These are phyloP conservation scores for Paramacrobiotus metropolitanus DNA, from an alignment of 1,140 invertebrate genomes.

Conservation along the genomic window DNA sequence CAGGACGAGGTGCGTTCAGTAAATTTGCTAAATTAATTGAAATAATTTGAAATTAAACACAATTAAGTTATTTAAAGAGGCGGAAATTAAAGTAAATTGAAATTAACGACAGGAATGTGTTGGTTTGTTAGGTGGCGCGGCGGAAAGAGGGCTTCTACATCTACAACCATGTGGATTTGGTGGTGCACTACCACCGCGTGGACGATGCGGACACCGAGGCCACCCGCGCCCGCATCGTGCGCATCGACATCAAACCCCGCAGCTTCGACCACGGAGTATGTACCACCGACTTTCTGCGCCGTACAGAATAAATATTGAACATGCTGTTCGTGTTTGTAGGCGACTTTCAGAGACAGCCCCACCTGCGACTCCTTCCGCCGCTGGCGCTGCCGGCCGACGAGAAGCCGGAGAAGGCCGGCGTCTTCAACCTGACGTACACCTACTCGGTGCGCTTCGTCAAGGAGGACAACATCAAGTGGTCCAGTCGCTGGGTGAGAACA, in stretches of 20 bases:
- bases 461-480: background rate
- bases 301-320: constrained; percentile 6
- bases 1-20: background rate
- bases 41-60: no score
- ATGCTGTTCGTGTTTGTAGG: constrained; percentile 6
- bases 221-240: constrained; percentile 65
- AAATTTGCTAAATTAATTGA: no score
- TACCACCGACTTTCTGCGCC: constrained; percentile 8
- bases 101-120: no score
- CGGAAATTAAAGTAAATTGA: no score
- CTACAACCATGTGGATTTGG: constrained; percentile 87
- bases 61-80: no score
- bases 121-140: constrained; percentile 13
- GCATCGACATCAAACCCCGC: constrained; percentile 45
- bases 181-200: constrained; percentile 73
- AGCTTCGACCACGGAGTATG: constrained; percentile 41
- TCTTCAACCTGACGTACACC: constrained; percentile 50
- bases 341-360: constrained; percentile 28
- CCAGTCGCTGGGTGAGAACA: constrained; percentile 1
- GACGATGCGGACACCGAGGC: constrained; percentile 50
- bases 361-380: constrained; percentile 33
- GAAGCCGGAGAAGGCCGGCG: constrained; percentile 25
- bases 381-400: constrained; percentile 29
- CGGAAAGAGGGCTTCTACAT: constrained; percentile 55
- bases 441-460: constrained; percentile 57